Evolutionary conservation across 1,140 invertebrate species (phyloP), one percentile per base, ranked within the genome.

Genomic region (Panagrolaimus sp.): DNA sequence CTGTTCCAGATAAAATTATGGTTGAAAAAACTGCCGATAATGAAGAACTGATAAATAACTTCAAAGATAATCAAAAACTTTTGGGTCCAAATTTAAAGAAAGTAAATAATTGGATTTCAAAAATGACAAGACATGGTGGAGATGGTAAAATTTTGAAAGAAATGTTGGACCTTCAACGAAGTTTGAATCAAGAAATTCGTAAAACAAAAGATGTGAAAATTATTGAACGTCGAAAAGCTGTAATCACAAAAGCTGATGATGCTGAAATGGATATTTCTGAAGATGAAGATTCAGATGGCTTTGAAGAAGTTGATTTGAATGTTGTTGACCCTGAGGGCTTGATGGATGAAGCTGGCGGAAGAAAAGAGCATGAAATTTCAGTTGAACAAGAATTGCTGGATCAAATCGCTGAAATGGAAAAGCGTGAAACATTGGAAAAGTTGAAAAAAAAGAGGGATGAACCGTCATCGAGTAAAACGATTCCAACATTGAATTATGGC

Each of bases 401-500:
- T n/a, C 21, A 26, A 21, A 58, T 26, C 12, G 15, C 52, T 28
- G 21, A 21, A 55, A 58, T 58, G 7, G 2, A 21, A 28, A 58
- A 58, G 52, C 52, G 52, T 28, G 28, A 58, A 58, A 26, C 15
- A 8, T 10, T n/a, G 0, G 32, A 38, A 38, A 38, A 38, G 7
- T 38, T 38, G 7, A 38, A 38, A 38, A 38, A 38, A 38, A 10
- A 21, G 2, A 21, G 10, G 1, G 17, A 26, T 21, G 21, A 21
- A 21, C 21, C 21, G 4, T 28, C 52, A 2, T 58, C 52, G 4
- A 58, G 28, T 4, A 21, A 21, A 21, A 28, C 14, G 10, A 55
- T 75, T 10, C 76, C 78, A 8, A 71, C 43, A 47, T 15, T 78
- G 1, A 15, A 62, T 14, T 80, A 67, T 46, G 76, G 76, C 4